phyloP scores from a whole-genome alignment of 2,113 vertebrate genomes.

The Caretta caretta region DNA sequence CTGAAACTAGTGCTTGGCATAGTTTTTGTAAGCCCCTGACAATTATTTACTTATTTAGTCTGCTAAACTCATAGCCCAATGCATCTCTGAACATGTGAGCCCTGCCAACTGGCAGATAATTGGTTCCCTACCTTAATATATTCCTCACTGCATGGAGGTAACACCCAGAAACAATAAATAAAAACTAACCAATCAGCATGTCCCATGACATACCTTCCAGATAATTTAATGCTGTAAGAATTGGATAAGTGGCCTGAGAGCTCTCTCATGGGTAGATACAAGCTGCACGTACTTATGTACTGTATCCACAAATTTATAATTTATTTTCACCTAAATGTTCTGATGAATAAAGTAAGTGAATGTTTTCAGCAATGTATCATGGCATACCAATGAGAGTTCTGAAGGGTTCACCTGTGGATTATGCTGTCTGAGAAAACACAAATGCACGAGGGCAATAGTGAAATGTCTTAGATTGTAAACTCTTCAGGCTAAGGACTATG shows the following conservation, averaged over 20 bases:
- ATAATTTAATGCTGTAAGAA: background rate
- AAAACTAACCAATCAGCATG: background rate
- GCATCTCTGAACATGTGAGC: background rate
- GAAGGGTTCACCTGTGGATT: background rate
- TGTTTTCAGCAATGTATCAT: background rate
- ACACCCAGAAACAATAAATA: background rate
- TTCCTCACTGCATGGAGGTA: background rate
- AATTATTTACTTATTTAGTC: background rate
- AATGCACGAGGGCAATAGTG: background rate
- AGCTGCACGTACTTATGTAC: background rate
- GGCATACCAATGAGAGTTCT: background rate
- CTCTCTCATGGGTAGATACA: background rate
- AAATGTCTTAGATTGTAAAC: background rate
- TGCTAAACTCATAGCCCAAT: conserved; percentile 4
- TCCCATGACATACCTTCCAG: background rate
- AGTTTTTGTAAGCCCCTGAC: background rate
- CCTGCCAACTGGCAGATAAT: background rate
- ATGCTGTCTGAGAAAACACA: background rate
- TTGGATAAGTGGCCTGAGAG: background rate
- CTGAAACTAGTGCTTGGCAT: background rate
- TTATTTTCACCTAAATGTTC: background rate
- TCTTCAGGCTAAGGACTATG: background rate
- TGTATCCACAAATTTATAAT: background rate
- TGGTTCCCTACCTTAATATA: background rate
- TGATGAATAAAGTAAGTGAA: background rate